Percentiles rank a stretch among this genome's conserved stretches.
These are phyloP conservation scores for Lordiphosa andalusiaca DNA, from an alignment of 2,888 invertebrate genomes.

Conservation along the genomic window DNA sequence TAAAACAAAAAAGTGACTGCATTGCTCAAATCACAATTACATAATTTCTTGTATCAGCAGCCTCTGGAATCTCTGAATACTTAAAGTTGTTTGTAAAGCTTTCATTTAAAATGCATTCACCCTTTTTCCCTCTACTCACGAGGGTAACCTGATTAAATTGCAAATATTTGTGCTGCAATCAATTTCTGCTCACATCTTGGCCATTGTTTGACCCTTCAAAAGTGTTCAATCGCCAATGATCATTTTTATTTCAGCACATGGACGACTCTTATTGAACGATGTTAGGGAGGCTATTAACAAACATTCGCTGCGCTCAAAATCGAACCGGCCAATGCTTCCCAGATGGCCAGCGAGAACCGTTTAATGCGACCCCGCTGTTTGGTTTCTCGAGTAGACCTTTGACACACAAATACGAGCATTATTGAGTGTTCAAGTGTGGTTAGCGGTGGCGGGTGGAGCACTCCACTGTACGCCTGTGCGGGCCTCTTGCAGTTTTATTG, in stretches of 20 bases:
- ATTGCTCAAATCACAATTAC: no score
- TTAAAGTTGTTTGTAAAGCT: no score
- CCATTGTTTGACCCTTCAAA: neutral
- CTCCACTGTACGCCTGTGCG: slow-evolving; percentile 31
- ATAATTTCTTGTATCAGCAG: no score
- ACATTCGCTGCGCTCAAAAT: slow-evolving; percentile 3
- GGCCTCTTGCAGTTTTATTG: slow-evolving; percentile 58
- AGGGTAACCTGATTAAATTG: no score
- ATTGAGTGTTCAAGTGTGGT: slow-evolving; percentile 40
- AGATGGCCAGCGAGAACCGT: slow-evolving; percentile 6
- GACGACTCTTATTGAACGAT: neutral
- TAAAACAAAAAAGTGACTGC: no score
- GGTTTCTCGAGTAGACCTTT: slow-evolving; percentile 52
- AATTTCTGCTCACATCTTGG: no score
- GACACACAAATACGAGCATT: slow-evolving; percentile 58
- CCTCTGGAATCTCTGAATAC: no score
- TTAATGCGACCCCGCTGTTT: slow-evolving; percentile 32
- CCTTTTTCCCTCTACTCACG: no score
- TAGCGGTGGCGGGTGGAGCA: neutral
- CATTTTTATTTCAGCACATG: neutral
- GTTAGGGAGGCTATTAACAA: slow-evolving; percentile 4
- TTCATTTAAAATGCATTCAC: no score
- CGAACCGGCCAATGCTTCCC: neutral
- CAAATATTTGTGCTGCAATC: no score
- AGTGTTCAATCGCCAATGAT: slow-evolving; percentile 1